Conservation (phyloP, 1,140 invertebrate genomes). For the Halictus rubicundus region DNA sequence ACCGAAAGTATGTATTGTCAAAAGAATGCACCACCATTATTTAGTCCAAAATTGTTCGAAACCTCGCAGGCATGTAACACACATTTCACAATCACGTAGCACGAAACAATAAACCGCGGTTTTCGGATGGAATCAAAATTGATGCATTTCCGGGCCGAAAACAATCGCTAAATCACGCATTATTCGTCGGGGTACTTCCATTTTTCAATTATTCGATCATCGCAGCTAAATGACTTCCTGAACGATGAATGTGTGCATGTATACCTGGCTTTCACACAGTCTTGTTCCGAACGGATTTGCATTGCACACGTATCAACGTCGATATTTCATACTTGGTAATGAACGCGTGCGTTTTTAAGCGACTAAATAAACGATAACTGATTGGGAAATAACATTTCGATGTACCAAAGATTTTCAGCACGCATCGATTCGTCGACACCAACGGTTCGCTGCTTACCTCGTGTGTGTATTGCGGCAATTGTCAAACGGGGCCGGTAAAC, state of each 20-base stretch:
- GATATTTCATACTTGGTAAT: background rate
- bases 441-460: slow-evolving; percentile 33
- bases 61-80: background rate
- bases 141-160: slow-evolving; percentile 32
- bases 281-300: background rate
- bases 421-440: background rate
- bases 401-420: background rate
- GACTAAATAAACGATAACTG: background rate
- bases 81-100: background rate
- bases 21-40: background rate
- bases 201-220: slow-evolving; percentile 38
- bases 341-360: no score
- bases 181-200: slow-evolving; percentile 27
- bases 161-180: slow-evolving; percentile 37
- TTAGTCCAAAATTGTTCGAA: background rate
- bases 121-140: slow-evolving; percentile 27
- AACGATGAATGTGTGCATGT: background rate
- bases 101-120: slow-evolving; percentile 27
- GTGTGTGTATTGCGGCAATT: slow-evolving; percentile 1
- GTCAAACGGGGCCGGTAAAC: slow-evolving; percentile 34
- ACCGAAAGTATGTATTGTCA: background rate
- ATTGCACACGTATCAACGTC: background rate
- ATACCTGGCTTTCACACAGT: background rate
- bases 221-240: background rate
- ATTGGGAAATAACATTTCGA: no score